Conservation (phyloP, 2,888 invertebrate genomes). For the Ectobius pallidus region DNA sequence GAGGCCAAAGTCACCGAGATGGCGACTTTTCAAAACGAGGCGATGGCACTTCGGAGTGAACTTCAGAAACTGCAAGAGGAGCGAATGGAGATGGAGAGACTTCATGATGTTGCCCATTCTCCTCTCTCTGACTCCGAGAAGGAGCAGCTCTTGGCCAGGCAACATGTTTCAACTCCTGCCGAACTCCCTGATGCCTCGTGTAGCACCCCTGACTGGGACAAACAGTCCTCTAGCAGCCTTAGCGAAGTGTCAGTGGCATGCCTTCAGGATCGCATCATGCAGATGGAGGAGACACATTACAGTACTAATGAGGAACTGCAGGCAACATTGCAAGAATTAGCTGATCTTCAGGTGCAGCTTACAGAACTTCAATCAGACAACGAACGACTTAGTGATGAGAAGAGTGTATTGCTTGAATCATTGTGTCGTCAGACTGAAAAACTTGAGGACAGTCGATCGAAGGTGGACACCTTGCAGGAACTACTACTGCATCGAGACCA, state of each 20-base stretch:
- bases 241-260: constrained; percentile 93
- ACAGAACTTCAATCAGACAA: constrained; percentile 88
- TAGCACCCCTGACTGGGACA: constrained; percentile 88
- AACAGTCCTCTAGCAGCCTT: constrained; percentile 83
- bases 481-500: constrained; percentile 70
- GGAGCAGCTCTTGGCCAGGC: constrained; percentile 72
- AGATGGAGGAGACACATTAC: constrained; percentile 91
- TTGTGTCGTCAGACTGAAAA: constrained; percentile 91
- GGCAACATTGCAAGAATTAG: constrained; percentile 90
- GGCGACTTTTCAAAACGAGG: constrained; percentile 5
- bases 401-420: constrained; percentile 86
- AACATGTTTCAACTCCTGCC: constrained; percentile 78
- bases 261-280: constrained; percentile 89
- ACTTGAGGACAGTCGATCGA: constrained; percentile 83
- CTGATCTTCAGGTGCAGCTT: constrained; percentile 86
- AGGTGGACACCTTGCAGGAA: constrained; percentile 84
- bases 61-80: constrained; percentile 6
- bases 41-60: constrained; percentile 14
- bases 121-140: constrained; percentile 84
- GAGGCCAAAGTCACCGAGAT: constrained; percentile 33
- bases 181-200: constrained; percentile 69
- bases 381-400: constrained; percentile 86
- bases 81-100: constrained; percentile 59
- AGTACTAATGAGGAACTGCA: constrained; percentile 92
- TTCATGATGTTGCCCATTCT: constrained; percentile 80